Base-by-base conservation (phyloP, 2,888 invertebrate species). In the Osmoderma eremita region DNA sequence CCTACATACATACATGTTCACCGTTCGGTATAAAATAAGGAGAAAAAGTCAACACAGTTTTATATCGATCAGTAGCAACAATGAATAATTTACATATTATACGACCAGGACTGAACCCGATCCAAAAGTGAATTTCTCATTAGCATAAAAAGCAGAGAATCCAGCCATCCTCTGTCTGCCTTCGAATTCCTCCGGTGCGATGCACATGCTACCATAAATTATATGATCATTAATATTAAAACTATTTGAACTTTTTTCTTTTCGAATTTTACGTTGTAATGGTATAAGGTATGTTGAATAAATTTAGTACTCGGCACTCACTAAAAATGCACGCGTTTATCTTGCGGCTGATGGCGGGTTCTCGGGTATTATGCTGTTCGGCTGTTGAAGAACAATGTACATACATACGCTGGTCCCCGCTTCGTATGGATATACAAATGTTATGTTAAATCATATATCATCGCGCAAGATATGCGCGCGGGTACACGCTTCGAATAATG, bases 141-240 rank as follows among this genome's bases (percentile, higher is more conserved):
- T 73, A 72, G 70, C 73, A 73, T 73, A 72, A 67, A 71, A 72
- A 71, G 67, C 73, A 70, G 70, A 69, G 69, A 67, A 70, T 67
- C 45, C 17, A 61, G 45, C 58, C 58, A 61, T 61, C 68, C 38
- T 42, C 61, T 58, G 50, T 61, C 58, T 48, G 45, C 58, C 58
- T 45, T 61, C 58, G 48, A 61, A 61, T 61, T 61, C 58, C 58
- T 61, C 30, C 45, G 20, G 36, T 45, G 41, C 65, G 58, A 66
- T 66, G 61, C 65, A 66, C 65, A 58, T 49, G 56, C 65, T 61
- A 61, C 58, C 45, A 61, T 61, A 61, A 61, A 58, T 58, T 50
- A 54, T 65, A 49, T 49, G 48, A 65, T 56, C 56, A 56, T 64
- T 64, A 64, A 64, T 64, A 64, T 64, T 64, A 64, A 64, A 39